Base-by-base conservation (phyloP, 2,888 invertebrate genomes). In the Lasioglossum villosulum region DNA sequence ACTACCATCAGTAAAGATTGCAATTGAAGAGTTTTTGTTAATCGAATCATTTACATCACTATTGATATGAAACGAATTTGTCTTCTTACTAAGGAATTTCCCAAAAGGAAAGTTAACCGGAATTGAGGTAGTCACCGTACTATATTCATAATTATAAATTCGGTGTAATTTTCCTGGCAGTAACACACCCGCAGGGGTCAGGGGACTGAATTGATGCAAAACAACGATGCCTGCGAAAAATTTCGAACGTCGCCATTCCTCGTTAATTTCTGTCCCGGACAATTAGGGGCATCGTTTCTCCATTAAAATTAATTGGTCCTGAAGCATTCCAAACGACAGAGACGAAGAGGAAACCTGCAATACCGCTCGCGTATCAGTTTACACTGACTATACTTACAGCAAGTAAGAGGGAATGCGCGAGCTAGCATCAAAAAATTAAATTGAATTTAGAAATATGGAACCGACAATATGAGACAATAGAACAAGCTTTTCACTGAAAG, bases 151-250 rank as follows among this genome's bases (percentile, higher is more conserved):
- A n/a, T n/a, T n/a, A n/a, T n/a, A n/a, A n/a, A n/a, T 71, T 75
- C 66, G 66, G 23, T 39, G 78, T 79, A 86, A 86, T 86, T 85
- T 85, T 39, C 74, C 14, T 52, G 70, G 68, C 78, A 30, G 78
- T 86, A 77, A 34, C 77, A 74, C 68, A 81, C 73, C 52, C 10
- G 27, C n/a, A n/a, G 72, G 76, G 59, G 34, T 45, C 14, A 83
- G 75, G 12, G 45, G 56, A n/a, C 39, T 75, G 48, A 52, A 78
- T 73, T 76, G 73, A 70, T 59, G 19, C 45, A 73, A 76, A 45
- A 56, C 59, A 72, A 76, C 48, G 42, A 39, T 34, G 42, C 5
- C 14, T 56, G 39, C 72, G 19, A 42, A 48, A 27, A 52, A 42
- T n/a, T 30, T 79, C 48, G 16, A 6, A 37, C 23, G 4, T 14